Conservation (phyloP, 1,140 invertebrate species). For the Trichogramma pretiosum region DNA sequence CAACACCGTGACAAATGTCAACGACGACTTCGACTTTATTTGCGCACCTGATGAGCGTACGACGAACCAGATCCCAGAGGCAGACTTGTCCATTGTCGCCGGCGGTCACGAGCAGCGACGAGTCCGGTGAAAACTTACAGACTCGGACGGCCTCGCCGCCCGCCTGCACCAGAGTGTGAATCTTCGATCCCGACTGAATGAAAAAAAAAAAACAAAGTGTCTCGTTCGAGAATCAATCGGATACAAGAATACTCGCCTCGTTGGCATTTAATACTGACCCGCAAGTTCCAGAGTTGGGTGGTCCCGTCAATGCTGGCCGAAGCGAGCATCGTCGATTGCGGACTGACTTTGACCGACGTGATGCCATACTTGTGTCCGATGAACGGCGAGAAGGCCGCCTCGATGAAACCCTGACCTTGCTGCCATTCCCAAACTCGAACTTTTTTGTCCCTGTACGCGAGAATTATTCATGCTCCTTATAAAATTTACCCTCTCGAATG, state of each 20-base stretch:
- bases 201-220: too few relatives aligned
- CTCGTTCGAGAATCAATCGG: neutral
- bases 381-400: constrained; percentile 51
- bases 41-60: constrained; percentile 52
- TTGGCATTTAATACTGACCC: constrained; percentile 21
- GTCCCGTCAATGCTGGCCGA: constrained; percentile 66
- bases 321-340: constrained; percentile 60
- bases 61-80: constrained; percentile 62
- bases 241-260: neutral
- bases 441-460: constrained; percentile 55
- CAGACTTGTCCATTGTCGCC: constrained; percentile 67
- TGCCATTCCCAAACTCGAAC: constrained; percentile 57
- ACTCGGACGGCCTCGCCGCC: constrained; percentile 57
- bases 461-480: too few relatives aligned
- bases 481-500: too few relatives aligned
- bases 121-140: constrained; percentile 58
- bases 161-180: constrained; percentile 56
- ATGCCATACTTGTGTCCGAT: constrained; percentile 59
- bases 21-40: neutral
- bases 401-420: constrained; percentile 47
- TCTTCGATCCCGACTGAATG: constrained; percentile 48
- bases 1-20: neutral
- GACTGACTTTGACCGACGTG: constrained; percentile 59
- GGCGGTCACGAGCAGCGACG: constrained; percentile 56
- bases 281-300: constrained; percentile 60